phyloP scores from a whole-genome alignment of 2,797 vertebrate genomes.

The Mormyrops attenuatus region DNA sequence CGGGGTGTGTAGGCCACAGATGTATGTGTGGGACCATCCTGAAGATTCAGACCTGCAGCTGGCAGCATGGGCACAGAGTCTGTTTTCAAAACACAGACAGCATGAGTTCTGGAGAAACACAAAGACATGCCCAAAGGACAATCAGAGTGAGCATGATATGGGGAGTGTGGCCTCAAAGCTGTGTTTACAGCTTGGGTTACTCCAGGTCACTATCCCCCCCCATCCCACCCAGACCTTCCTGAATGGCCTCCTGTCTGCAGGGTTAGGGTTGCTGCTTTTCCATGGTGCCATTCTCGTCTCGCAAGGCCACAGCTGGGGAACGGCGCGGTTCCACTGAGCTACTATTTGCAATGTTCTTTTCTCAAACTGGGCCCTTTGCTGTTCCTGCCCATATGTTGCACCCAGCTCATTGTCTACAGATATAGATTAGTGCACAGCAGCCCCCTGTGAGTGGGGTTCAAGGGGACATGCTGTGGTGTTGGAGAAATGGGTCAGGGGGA shows the following conservation, averaged over 20 bases:
- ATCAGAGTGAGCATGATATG: background rate
- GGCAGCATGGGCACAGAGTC: background rate
- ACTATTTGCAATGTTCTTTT: background rate
- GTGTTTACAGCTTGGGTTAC: background rate
- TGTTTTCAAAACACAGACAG: background rate
- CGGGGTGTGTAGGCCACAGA: background rate
- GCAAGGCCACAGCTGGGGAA: background rate
- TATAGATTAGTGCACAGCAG: background rate
- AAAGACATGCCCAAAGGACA: background rate
- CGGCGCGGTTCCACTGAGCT: background rate
- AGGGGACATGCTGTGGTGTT: background rate
- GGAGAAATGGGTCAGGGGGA: background rate
- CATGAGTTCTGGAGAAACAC: background rate
- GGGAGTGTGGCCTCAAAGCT: background rate
- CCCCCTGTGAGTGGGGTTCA: background rate
- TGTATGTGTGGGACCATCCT: background rate
- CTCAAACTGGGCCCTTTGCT: background rate
- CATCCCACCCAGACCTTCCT: background rate
- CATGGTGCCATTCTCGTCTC: background rate
- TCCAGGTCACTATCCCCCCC: background rate
- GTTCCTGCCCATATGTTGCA: background rate
- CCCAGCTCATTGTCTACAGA: background rate
- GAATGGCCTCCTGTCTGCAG: background rate
- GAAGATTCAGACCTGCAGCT: background rate
- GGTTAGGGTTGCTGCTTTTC: background rate